These are phyloP conservation scores for Glareola pratincola DNA, from an alignment of 2,113 vertebrate genomes.

Conservation along the genomic window DNA sequence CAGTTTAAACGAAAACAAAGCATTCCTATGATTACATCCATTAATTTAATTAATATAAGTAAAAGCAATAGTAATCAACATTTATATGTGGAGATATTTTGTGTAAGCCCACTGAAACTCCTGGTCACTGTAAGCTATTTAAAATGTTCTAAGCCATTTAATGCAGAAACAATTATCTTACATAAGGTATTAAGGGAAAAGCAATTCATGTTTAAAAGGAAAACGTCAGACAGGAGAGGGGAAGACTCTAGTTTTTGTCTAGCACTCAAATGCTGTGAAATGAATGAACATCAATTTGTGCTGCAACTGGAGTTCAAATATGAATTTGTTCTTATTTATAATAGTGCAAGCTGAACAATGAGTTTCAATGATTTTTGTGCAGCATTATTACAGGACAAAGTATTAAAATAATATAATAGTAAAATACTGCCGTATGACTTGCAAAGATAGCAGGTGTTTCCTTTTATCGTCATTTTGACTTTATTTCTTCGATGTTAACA, in stretches of 20 bases:
- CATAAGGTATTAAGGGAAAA: neutral
- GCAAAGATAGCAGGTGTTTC: neutral
- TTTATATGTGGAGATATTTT: neutral
- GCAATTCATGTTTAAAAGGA: neutral
- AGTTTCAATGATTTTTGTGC: neutral
- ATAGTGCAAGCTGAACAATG: neutral
- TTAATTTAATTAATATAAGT: constrained; percentile 12
- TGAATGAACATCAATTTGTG: neutral
- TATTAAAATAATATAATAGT: neutral
- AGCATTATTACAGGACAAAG: neutral
- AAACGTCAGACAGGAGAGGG: neutral
- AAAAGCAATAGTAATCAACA: neutral
- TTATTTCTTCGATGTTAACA: neutral
- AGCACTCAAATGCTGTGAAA: neutral
- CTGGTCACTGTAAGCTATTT: neutral
- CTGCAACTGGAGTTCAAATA: neutral
- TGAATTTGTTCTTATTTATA: neutral
- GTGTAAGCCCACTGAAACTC: neutral
- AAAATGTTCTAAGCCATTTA: neutral
- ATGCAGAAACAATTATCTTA: neutral
- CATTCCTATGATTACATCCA: neutral
- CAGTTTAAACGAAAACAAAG: neutral
- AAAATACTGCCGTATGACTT: neutral
- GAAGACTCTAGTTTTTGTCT: neutral
- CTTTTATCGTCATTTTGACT: neutral